Percentiles rank a stretch among this genome's conserved stretches.
These are phyloP conservation scores for Catajapyx aquilonaris DNA, from an alignment of 1,140 invertebrate genomes.

Conservation along the genomic window DNA sequence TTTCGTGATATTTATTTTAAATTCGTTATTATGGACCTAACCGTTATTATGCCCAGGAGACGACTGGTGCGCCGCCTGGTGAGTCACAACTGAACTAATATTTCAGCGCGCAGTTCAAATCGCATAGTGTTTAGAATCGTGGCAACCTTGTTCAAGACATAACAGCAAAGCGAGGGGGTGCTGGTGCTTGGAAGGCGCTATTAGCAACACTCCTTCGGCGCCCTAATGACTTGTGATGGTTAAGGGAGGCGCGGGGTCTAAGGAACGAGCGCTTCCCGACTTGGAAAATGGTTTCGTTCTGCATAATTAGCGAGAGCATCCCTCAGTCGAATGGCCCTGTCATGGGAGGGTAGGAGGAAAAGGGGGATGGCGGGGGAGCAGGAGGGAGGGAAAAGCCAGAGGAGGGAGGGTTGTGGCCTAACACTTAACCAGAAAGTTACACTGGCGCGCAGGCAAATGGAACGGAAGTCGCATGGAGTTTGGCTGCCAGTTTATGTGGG, in stretches of 20 bases:
- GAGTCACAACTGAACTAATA: too few species aligned
- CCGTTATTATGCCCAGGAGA: too few species aligned
- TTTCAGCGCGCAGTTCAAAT: too few species aligned
- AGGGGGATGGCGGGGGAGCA: too few species aligned
- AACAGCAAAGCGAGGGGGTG: too few species aligned
- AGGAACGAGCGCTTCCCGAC: background rate
- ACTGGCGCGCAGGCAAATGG: background rate
- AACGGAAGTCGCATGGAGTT: background rate
- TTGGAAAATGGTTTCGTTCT: constrained; percentile 1
- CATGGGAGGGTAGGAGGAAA: too few species aligned
- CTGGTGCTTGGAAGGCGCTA: too few species aligned
- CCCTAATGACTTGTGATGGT: background rate
- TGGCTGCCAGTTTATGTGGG: background rate
- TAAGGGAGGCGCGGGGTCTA: background rate
- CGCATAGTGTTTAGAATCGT: too few species aligned
- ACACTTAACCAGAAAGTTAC: background rate
- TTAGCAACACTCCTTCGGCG: background rate
- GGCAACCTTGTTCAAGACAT: too few species aligned
- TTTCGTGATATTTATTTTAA: too few species aligned
- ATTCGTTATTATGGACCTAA: too few species aligned
- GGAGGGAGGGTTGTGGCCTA: background rate
- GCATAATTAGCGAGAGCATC: background rate
- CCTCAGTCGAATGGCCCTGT: background rate
- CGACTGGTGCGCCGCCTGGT: too few species aligned
- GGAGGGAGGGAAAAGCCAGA: background rate